These are phyloP conservation scores for Conchocele bisecta DNA, from an alignment of 2,888 invertebrate genomes.

Conservation along the genomic window DNA sequence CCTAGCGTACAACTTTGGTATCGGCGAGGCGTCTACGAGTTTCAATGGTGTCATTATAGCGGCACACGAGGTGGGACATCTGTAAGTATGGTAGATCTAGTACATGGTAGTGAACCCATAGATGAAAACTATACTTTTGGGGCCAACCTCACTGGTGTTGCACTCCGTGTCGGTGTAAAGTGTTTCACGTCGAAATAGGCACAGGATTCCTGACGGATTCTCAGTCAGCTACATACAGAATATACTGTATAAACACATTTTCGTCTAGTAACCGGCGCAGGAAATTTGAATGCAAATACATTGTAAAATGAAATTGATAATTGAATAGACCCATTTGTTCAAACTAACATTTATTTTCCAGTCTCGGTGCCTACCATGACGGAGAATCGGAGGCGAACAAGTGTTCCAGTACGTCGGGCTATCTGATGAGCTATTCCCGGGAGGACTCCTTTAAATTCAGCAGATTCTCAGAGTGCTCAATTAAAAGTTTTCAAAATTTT, in stretches of 20 bases:
- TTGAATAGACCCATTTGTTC: too few species aligned
- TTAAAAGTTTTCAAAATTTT: slow-evolving; percentile 69
- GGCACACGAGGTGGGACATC: slow-evolving; percentile 75
- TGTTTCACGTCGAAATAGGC: too few species aligned
- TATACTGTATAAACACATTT: too few species aligned
- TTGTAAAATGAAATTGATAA: too few species aligned
- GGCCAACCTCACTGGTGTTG: background rate
- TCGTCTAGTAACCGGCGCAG: too few species aligned
- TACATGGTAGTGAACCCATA: background rate
- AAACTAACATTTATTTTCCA: too few species aligned
- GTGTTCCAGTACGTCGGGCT: slow-evolving; percentile 68
- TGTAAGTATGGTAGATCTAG: slow-evolving; percentile 68
- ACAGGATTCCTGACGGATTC: too few species aligned
- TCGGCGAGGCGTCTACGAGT: slow-evolving; percentile 72
- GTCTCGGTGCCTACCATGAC: slow-evolving; percentile 74
- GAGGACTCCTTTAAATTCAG: slow-evolving; percentile 71
- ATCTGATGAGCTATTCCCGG: slow-evolving; percentile 74
- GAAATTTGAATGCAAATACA: too few species aligned
- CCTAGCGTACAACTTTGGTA: slow-evolving; percentile 72
- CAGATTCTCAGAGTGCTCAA: slow-evolving; percentile 72
- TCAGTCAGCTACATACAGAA: too few species aligned
- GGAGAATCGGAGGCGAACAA: slow-evolving; percentile 68
- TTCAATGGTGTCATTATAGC: slow-evolving; percentile 74
- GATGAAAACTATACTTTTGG: background rate
- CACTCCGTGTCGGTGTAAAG: too few species aligned